Percentiles rank a stretch among this genome's conserved stretches.
phyloP scores from a whole-genome alignment of 2,888 invertebrate genomes.

The Cryptophagus acutangulus region DNA sequence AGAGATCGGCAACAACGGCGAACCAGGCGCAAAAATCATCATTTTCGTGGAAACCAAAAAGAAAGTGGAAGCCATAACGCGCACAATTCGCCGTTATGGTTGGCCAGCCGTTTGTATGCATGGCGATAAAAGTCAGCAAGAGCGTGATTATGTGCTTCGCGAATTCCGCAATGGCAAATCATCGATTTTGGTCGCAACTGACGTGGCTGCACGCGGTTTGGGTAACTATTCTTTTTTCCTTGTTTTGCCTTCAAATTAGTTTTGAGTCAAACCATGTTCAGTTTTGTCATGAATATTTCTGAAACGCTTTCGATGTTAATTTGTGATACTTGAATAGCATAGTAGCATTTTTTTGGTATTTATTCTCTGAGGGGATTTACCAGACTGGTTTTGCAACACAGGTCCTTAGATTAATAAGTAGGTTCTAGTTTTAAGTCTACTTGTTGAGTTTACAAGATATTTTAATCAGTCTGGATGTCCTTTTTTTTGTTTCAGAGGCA shows the following conservation, averaged over 20 bases:
- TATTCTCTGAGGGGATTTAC: conserved; percentile 43
- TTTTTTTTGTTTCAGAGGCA: conserved; percentile 75
- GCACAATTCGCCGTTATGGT: conserved; percentile 71
- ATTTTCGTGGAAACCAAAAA: conserved; percentile 96
- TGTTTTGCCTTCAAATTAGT: background rate
- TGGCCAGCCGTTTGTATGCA: conserved; percentile 84
- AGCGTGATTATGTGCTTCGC: conserved; percentile 86
- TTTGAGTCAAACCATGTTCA: background rate
- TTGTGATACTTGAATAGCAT: conserved; percentile 20
- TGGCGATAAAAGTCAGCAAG: conserved; percentile 93
- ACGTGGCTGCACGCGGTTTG: conserved; percentile 94
- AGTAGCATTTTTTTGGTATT: conserved; percentile 38
- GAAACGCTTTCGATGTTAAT: conserved; percentile 23
- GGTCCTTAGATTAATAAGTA: background rate
- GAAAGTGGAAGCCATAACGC: conserved; percentile 73
- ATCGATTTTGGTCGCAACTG: conserved; percentile 91
- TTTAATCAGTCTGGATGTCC: conserved; percentile 51
- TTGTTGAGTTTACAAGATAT: background rate
- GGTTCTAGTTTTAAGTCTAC: background rate
- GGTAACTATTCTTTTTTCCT: conserved; percentile 62
- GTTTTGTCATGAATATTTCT: background rate
- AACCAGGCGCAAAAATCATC: conserved; percentile 84
- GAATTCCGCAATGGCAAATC: conserved; percentile 86
- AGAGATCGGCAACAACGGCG: conserved; percentile 74
- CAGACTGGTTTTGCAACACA: conserved; percentile 42